Conservation (phyloP, 2,797 vertebrate genomes). For the Galago senegalensis region DNA sequence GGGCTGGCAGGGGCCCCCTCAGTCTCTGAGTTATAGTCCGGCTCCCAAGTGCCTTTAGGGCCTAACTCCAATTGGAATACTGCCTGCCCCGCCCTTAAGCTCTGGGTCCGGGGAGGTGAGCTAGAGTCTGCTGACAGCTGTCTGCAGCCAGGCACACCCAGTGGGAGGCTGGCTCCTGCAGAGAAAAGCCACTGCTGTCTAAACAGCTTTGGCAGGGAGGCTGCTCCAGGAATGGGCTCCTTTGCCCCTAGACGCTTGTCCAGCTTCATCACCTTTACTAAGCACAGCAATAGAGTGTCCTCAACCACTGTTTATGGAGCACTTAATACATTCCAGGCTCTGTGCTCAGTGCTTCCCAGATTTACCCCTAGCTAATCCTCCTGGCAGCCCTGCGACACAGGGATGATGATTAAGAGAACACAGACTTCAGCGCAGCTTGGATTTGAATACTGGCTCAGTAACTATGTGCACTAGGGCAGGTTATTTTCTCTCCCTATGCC, state of each 20-base stretch:
- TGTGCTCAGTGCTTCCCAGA: neutral
- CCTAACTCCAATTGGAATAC: neutral
- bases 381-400: neutral
- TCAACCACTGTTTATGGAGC: neutral
- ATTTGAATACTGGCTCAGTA: conserved; percentile 18
- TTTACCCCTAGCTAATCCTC: conserved; percentile 23
- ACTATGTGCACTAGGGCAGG: neutral
- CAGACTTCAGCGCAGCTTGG: neutral
- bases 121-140: neutral
- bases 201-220: neutral
- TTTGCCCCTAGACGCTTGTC: neutral
- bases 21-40: neutral
- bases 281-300: neutral
- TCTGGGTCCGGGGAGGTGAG: conserved; percentile 33
- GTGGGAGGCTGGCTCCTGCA: neutral
- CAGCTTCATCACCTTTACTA: neutral
- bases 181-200: neutral
- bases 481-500: neutral
- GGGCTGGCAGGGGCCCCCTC: neutral
- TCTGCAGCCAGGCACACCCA: neutral
- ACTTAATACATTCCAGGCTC: neutral
- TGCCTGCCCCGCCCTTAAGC: neutral
- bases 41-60: neutral
- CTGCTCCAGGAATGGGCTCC: neutral
- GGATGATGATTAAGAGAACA: neutral